Conservation (phyloP, 2,797 vertebrate species). For the Urocyon cinereoargenteus region DNA sequence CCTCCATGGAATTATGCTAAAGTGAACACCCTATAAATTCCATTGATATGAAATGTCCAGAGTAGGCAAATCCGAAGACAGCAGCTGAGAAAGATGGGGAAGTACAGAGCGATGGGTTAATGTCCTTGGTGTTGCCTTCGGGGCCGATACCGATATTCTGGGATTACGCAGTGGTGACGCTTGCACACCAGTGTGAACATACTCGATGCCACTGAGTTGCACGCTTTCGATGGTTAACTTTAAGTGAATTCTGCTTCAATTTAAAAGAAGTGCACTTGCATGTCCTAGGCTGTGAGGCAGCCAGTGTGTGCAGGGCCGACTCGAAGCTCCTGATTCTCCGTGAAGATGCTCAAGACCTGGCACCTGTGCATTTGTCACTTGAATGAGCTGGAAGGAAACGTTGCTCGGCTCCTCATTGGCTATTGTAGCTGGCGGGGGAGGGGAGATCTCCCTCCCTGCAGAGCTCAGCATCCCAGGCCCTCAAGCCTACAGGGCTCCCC, state of each 20-base stretch:
- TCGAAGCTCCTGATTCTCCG: neutral
- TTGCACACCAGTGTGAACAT: neutral
- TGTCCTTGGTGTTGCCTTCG: neutral
- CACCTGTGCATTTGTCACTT: fast-evolving
- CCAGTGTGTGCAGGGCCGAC: too few species aligned
- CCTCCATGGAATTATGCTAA: neutral
- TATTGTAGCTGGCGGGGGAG: too few species aligned
- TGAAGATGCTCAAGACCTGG: neutral
- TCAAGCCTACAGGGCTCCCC: neutral
- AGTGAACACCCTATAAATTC: neutral
- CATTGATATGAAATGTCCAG: neutral
- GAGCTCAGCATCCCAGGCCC: neutral
- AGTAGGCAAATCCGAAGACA: fast-evolving
- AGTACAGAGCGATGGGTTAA: neutral
- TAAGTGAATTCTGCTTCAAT: neutral
- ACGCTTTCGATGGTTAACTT: neutral
- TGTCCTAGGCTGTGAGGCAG: too few species aligned
- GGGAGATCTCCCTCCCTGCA: neutral
- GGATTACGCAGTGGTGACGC: too few species aligned
- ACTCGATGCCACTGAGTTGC: too few species aligned
- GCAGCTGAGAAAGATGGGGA: too few species aligned
- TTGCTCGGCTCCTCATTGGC: neutral
- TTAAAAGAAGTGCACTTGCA: too few species aligned
- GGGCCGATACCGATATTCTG: neutral
- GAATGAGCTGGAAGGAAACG: neutral